A percentile compares a stretch with the other conserved stretches of the same genome.
Conservation (phyloP, 2,113 vertebrate species). For the Cyphomyrus discorhynchus region DNA sequence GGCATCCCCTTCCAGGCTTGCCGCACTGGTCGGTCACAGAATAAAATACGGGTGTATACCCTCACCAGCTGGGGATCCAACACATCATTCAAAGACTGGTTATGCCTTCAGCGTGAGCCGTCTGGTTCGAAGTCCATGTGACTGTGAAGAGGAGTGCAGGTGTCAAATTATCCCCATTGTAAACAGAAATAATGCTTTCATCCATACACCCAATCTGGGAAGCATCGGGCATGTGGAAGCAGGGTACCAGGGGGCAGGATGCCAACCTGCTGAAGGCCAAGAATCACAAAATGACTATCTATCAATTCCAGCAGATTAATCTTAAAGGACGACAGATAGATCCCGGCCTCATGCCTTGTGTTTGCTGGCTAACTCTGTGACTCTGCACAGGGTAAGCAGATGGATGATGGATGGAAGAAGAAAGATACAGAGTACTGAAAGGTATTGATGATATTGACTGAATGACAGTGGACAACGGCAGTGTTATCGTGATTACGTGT, state of each 20-base stretch:
- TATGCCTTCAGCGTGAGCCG: not conserved
- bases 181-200: not conserved
- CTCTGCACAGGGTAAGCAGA: not conserved
- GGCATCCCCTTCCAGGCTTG: not conserved
- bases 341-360: not conserved
- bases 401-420: not conserved
- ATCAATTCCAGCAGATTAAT: not conserved
- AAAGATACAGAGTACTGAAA: not conserved
- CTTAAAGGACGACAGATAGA: not conserved
- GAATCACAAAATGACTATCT: not conserved
- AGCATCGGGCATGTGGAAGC: not conserved
- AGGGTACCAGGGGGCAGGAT: not conserved
- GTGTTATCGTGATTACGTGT: not conserved
- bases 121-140: not conserved
- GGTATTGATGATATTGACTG: not conserved
- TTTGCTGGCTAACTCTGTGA: not conserved
- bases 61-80: not conserved
- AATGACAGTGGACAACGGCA: not conserved
- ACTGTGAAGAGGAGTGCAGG: not conserved
- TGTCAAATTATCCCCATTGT: not conserved
- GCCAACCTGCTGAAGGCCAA: not conserved
- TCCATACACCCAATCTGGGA: not conserved
- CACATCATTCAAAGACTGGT: not conserved
- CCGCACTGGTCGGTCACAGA: too few species aligned
- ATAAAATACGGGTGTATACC: not conserved